Percentiles rank a stretch among this genome's conserved stretches.
These are phyloP conservation scores for Raja brachyura DNA, from an alignment of 2,113 vertebrate species.

Conservation along the genomic window DNA sequence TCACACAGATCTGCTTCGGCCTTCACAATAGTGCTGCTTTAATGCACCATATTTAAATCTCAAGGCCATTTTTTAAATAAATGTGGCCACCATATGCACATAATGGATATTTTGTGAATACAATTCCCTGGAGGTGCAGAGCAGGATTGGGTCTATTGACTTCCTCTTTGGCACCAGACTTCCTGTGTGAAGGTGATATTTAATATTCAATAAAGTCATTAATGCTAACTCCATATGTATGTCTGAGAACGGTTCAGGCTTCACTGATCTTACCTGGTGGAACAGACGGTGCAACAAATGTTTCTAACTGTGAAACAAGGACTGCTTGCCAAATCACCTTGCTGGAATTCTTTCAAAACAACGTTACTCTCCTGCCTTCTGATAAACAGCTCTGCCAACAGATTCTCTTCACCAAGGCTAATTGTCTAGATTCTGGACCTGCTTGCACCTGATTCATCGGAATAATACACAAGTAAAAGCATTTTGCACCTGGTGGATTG, in stretches of 20 bases:
- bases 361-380: background rate
- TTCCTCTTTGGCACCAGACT: background rate
- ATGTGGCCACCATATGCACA: background rate
- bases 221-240: constrained; percentile 26
- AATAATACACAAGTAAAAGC: too few species aligned
- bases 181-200: background rate
- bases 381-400: constrained; percentile 15
- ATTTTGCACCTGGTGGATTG: too few species aligned
- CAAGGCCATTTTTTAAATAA: background rate
- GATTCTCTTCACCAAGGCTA: background rate
- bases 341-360: constrained; percentile 16
- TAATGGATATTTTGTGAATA: background rate
- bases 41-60: too few species aligned
- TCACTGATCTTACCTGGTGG: constrained; percentile 9
- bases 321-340: constrained; percentile 26
- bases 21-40: too few species aligned
- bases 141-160: background rate
- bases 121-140: background rate
- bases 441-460: too few species aligned
- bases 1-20: too few species aligned
- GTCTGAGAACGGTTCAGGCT: constrained; percentile 7
- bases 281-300: constrained; percentile 13
- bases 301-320: constrained; percentile 21
- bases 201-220: constrained; percentile 27
- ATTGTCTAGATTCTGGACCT: too few species aligned